A percentile compares a stretch with the other conserved stretches of the same genome.
These are phyloP conservation scores for Eilema griseolum DNA, from an alignment of 2,888 invertebrate species.

Conservation along the genomic window DNA sequence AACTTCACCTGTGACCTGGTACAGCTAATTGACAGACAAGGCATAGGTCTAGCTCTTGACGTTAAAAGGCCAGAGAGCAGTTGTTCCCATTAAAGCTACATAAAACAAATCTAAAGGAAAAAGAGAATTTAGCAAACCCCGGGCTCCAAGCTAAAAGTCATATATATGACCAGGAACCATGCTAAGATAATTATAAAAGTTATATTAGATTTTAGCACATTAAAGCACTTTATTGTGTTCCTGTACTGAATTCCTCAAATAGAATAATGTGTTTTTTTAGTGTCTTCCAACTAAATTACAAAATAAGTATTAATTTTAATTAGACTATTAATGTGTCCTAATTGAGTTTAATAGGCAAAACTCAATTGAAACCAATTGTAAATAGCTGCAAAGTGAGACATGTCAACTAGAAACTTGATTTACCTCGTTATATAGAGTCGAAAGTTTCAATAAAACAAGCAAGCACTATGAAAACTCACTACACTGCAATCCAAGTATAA, in stretches of 20 bases:
- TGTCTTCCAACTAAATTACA: slow-evolving; percentile 14
- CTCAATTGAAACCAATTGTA: slow-evolving; percentile 27
- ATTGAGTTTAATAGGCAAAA: slow-evolving; percentile 47
- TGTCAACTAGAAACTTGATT: slow-evolving; percentile 21
- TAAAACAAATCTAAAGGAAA: too few relatives aligned
- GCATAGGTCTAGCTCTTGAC: too few relatives aligned
- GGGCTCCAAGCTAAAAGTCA: too few relatives aligned
- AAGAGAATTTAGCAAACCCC: too few relatives aligned
- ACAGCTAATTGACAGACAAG: too few relatives aligned
- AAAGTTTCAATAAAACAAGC: slow-evolving; percentile 46
- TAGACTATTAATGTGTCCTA: slow-evolving; percentile 32
- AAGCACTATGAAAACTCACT: slow-evolving; percentile 50
- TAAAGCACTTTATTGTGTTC: neutral
- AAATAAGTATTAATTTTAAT: slow-evolving; percentile 37
- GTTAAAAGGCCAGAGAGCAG: too few relatives aligned
- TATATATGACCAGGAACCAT: neutral
- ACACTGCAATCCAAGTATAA: slow-evolving; percentile 69
- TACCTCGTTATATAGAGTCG: slow-evolving; percentile 35
- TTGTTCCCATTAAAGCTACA: too few relatives aligned
- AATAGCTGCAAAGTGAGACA: slow-evolving; percentile 13
- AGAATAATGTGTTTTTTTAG: neutral
- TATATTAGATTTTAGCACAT: neutral
- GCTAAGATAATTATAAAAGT: neutral
- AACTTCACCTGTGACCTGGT: neutral
- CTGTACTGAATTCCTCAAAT: neutral